Evolutionary conservation across 2,113 vertebrate species (phyloP), one percentile per base, ranked within the genome.

Genomic region (Barbus barbus): DNA sequence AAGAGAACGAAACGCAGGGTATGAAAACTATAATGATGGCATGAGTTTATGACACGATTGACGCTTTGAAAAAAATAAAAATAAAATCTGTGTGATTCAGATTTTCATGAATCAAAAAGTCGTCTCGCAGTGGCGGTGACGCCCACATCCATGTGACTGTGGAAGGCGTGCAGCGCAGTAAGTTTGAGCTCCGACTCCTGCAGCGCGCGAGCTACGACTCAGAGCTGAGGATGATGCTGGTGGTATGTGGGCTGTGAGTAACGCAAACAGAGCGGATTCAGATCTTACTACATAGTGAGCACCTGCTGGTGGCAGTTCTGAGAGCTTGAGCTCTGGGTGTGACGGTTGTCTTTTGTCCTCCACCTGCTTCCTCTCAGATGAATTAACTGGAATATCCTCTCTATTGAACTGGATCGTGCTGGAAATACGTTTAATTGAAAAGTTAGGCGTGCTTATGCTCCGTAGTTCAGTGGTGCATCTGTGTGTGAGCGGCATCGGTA

Each of bases 241-340:
- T 1, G 48, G 56, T 56, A 12, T 12, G 33, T n/a, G 33, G 33
- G 33, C 65, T 38, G 51, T 41, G 56, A 78, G 36, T 44, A 26
- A 44, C 22, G 14, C 58, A 28, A 22, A 44, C 41, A 48, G 5
- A 48, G 18, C 11, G 41, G 38, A 67, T 48, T 80, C 78, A 22
- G 4, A 16, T 48, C 24, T 67, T 14, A 28, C 31, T 22, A 31
- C 14, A 65, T 1, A 24, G 69, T 69, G 79, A 65, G 65, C 82
- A 71, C 85, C 74, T 38, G 76, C 76, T 74, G 0, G 58, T 81
- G 88, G 85, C 86, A 80, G 58, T 86, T 85, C 51, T 63, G 84
- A 73, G 77, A 74, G 46, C 83, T 80, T 46, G 83, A 88, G 82
- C 78, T 86, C 46, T 87, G 93, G 90, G 92, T 92, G 91, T 92